These are phyloP conservation scores for Actias luna DNA, from an alignment of 2,888 invertebrate genomes.

Conservation along the genomic window DNA sequence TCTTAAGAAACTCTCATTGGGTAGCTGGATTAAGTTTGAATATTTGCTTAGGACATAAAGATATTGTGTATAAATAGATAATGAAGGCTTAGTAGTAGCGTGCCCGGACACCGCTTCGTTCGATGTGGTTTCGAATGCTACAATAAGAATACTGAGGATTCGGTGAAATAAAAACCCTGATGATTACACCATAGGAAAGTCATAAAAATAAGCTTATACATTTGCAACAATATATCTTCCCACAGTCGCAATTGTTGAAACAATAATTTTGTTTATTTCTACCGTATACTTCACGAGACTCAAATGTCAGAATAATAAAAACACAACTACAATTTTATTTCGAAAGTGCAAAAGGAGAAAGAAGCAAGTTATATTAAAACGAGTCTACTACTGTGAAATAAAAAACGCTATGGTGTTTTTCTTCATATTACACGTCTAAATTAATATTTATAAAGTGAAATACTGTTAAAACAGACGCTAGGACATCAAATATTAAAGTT, in stretches of 20 bases:
- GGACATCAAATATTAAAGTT: constrained; percentile 1
- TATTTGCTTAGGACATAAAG: no score
- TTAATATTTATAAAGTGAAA: neutral
- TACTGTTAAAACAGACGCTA: neutral
- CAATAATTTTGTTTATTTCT: neutral
- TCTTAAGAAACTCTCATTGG: no score
- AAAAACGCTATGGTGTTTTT: neutral
- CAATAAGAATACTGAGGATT: no score
- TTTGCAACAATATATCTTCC: neutral
- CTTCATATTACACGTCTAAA: neutral
- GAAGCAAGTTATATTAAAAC: neutral
- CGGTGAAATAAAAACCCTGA: no score
- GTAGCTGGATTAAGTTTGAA: no score
- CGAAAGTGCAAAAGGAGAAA: neutral
- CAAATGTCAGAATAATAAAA: neutral
- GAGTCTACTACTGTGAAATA: neutral
- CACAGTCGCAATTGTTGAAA: neutral
- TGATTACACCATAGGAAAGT: no score
- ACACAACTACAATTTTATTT: neutral
- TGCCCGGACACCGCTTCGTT: no score
- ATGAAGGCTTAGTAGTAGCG: no score
- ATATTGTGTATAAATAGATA: no score
- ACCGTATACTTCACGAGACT: neutral
- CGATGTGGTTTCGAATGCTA: no score
- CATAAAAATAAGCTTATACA: no score